Percentiles rank a stretch among this genome's conserved stretches.
These are phyloP conservation scores for Euplagia quadripunctaria DNA, from an alignment of 2,888 invertebrate species.

Conservation along the genomic window DNA sequence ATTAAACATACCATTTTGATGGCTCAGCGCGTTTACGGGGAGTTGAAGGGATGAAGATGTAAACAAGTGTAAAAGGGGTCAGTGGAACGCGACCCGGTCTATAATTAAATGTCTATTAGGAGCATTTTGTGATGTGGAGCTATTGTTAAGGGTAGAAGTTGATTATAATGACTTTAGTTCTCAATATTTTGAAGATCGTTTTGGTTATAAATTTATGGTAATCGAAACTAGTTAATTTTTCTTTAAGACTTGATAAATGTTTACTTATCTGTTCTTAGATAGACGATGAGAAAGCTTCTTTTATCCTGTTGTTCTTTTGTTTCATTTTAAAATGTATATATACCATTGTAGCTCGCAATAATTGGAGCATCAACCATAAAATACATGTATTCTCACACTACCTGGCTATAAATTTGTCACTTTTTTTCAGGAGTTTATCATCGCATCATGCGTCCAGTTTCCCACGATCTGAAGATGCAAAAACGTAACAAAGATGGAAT, in stretches of 20 bases:
- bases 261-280: neutral
- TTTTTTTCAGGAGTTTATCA: constrained; percentile 61
- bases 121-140: constrained; percentile 79
- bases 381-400: constrained; percentile 14
- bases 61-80: constrained; percentile 88
- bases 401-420: constrained; percentile 46
- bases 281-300: neutral
- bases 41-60: constrained; percentile 84
- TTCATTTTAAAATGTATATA: neutral
- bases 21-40: constrained; percentile 76
- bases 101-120: constrained; percentile 87
- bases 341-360: neutral
- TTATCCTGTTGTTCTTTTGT: neutral
- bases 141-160: constrained; percentile 75
- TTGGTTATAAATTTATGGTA: constrained; percentile 60
- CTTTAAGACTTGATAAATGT: constrained; percentile 34
- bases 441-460: constrained; percentile 52
- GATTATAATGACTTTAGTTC: constrained; percentile 73
- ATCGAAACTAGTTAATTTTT: constrained; percentile 53
- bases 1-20: constrained; percentile 87
- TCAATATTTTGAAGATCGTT: constrained; percentile 64
- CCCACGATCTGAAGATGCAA: constrained; percentile 75
- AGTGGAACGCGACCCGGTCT: constrained; percentile 78
- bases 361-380: neutral
- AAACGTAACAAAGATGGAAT: constrained; percentile 61